Percentiles rank a stretch among this genome's conserved stretches.
Conservation (phyloP, 2,113 vertebrate species). For the Daboia siamensis region DNA sequence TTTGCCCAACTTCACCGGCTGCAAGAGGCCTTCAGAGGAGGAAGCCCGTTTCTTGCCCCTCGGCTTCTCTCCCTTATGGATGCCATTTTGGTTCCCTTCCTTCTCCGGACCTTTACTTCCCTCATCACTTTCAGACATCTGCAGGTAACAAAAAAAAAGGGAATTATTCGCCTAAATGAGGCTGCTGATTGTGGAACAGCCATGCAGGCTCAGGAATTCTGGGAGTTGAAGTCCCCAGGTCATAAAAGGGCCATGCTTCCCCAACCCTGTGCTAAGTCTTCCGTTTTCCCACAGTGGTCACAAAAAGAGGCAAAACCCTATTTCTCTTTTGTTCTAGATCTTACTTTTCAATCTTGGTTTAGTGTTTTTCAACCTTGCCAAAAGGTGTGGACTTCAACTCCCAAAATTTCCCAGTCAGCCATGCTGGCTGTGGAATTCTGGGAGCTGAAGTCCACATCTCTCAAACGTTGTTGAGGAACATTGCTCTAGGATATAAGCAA, state of each 20-base stretch:
- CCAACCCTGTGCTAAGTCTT: neutral
- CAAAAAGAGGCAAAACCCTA: neutral
- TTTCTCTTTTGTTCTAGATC: neutral
- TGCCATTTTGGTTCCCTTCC: slow-evolving; percentile 24
- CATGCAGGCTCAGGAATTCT: too few relatives aligned
- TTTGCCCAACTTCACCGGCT: slow-evolving; percentile 78
- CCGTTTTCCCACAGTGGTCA: neutral
- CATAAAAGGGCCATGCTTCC: too few relatives aligned
- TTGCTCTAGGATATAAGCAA: too few relatives aligned
- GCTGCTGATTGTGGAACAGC: neutral
- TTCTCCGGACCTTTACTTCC: neutral
- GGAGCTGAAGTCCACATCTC: too few relatives aligned
- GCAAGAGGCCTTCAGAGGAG: slow-evolving; percentile 49
- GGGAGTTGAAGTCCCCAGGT: too few relatives aligned
- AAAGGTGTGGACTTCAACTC: neutral
- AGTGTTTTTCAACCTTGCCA: neutral
- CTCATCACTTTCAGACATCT: slow-evolving; percentile 7
- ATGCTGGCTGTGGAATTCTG: too few relatives aligned
- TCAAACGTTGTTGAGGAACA: too few relatives aligned
- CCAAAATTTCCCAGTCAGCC: neutral
- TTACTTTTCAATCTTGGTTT: neutral
- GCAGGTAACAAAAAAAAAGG: neutral
- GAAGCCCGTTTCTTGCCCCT: slow-evolving; percentile 8
- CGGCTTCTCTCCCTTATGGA: slow-evolving; percentile 54
- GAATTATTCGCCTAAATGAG: neutral